Evolutionary conservation across 1,140 invertebrate genomes (phyloP).

Genomic region (Lamellibrachia luymesi): DNA sequence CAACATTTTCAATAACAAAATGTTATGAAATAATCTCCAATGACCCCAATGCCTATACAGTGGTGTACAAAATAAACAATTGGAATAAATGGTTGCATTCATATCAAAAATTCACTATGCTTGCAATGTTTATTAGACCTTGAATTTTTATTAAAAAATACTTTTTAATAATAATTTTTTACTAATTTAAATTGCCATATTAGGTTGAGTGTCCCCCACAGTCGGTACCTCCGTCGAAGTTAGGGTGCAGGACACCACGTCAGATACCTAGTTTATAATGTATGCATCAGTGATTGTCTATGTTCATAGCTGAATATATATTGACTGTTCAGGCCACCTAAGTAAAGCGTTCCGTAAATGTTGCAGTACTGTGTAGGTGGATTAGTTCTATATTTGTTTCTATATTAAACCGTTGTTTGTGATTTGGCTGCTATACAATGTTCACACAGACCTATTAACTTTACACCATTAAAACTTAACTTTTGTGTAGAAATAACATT

Average conservation of each 20-base stretch:
- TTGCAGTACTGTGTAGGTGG: background rate
- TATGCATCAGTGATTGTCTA: background rate
- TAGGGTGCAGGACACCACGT: background rate
- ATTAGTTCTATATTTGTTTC: background rate
- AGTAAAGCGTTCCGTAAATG: background rate
- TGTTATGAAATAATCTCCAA: background rate
- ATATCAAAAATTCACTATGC: too few relatives aligned
- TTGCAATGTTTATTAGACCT: background rate
- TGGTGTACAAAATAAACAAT: too few relatives aligned
- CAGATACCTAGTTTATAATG: background rate
- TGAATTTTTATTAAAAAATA: background rate
- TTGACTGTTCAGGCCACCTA: background rate
- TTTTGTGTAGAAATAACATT: background rate
- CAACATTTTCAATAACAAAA: background rate
- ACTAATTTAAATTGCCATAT: background rate
- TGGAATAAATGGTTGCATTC: too few relatives aligned
- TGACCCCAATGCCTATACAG: background rate
- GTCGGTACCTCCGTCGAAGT: background rate
- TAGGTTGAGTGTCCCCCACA: background rate
- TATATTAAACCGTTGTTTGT: too few relatives aligned
- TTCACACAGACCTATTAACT: background rate
- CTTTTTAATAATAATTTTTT: background rate
- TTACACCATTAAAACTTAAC: background rate
- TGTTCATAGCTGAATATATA: background rate
- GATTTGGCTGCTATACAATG: background rate